A percentile compares a stretch with the other conserved stretches of the same genome.
Evolutionary conservation across 2,113 vertebrate genomes (phyloP).

Genomic region (Myotis brandtii): DNA sequence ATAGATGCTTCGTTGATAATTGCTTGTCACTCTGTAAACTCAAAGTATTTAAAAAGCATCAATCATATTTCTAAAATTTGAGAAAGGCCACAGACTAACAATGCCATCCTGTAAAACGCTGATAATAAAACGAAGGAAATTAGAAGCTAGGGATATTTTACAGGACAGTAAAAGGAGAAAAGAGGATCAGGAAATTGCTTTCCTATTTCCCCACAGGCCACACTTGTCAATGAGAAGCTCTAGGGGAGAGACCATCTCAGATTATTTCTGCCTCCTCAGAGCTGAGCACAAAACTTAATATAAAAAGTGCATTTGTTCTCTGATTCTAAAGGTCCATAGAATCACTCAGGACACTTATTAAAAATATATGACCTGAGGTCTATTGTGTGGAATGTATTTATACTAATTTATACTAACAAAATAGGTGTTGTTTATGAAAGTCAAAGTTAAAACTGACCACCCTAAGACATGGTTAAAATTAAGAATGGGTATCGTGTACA

Average conservation of each 20-base stretch:
- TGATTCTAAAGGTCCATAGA: not conserved
- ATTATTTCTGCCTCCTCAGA: not conserved
- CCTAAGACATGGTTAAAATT: not conserved
- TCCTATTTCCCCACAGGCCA: too few species aligned
- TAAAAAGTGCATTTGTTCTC: not conserved
- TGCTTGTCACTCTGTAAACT: constrained; percentile 64
- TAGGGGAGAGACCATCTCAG: not conserved
- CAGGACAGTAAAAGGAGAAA: not conserved
- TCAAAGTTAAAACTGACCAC: constrained; percentile 12
- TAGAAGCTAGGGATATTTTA: constrained; percentile 75
- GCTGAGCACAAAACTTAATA: not conserved
- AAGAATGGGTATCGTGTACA: not conserved
- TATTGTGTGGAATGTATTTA: not conserved
- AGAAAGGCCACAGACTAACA: constrained; percentile 65
- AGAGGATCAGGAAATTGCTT: not conserved
- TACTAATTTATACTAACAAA: not conserved
- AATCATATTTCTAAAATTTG: constrained; percentile 78
- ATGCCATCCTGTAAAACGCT: constrained; percentile 54
- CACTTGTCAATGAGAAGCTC: not conserved
- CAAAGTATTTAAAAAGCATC: constrained; percentile 67
- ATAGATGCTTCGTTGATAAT: constrained; percentile 77
- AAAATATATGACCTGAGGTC: not conserved
- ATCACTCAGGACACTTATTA: not conserved
- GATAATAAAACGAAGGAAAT: constrained; percentile 84
- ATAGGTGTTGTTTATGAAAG: not conserved